Percentiles rank a stretch among this genome's conserved stretches.
phyloP scores from a whole-genome alignment of 2,113 vertebrate genomes.

The Nycticryphes semicollaris region DNA sequence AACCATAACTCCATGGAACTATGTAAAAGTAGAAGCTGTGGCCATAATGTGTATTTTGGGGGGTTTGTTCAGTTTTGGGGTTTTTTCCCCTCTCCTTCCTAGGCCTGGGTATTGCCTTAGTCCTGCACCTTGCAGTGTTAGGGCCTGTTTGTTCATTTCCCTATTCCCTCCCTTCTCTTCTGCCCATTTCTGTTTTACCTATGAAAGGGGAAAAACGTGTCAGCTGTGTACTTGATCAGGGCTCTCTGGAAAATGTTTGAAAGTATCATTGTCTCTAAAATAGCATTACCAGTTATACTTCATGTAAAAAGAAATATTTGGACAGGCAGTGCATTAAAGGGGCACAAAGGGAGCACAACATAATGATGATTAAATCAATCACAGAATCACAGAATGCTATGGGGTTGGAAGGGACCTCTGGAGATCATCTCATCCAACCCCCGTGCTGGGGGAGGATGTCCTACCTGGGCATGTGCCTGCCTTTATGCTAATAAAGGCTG shows the following conservation, averaged over 20 bases:
- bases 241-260: not conserved
- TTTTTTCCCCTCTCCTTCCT: not conserved
- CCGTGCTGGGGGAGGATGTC: no score
- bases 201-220: not conserved
- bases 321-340: not conserved
- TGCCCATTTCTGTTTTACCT: not conserved
- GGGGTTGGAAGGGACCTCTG: no score
- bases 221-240: not conserved
- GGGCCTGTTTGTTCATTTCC: not conserved
- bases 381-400: no score
- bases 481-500: no score
- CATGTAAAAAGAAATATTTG: not conserved
- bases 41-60: not conserved
- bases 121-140: not conserved
- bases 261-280: not conserved
- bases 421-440: no score
- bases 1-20: not conserved
- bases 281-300: not conserved
- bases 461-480: no score
- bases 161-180: fast-evolving
- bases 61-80: not conserved
- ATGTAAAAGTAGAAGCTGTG: not conserved
- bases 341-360: not conserved
- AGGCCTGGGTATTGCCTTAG: not conserved
- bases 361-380: not conserved